Base-by-base conservation (phyloP, 1,140 invertebrate genomes). In the Eciton burchellii region DNA sequence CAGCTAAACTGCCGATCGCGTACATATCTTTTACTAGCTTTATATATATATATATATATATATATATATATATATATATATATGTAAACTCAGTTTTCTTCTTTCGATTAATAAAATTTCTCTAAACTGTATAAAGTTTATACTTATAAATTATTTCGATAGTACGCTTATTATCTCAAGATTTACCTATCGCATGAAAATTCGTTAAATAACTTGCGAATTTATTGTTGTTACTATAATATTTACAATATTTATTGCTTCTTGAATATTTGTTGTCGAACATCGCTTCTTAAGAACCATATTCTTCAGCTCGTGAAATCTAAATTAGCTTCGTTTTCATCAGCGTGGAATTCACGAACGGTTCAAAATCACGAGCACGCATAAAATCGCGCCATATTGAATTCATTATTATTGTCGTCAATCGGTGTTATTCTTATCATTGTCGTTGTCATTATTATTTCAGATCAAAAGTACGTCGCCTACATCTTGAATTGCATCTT, bases 161-260 rank as follows among this genome's bases (percentile, higher is more conserved):
- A 6, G 19, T 12, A 19, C 21, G 14, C 21, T 2, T n/a, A n/a
- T 14, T 43, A 29, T 26, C 41, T 77, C 6, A 47, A 43, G 62
- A 54, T 56, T 77, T n/a, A 56, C 35, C 6, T 29, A 16, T 19
- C 35, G 26, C 29, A 3, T 26, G 21, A 9, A 21, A n/a, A 68
- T 56, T 68, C 35, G 35, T 29, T 11, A 66, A 49, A 57, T 63
- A 74, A 76, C 60, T 6, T 43, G 62, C 2, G 49, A 14, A 77
- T 77, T 77, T 77, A 54, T 77, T 68, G 74, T 54, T 56, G 60
- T 19, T 54, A 77, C 60, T 16, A 47, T n/a, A 21, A 68, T 77
- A 77, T 77, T 77, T 77, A 77, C 72, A 35, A 77, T 77, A 77
- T 77, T 77, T 77, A 77, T 77, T 41, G 62, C 49, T 77, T 77